Base-by-base conservation (phyloP, 2,797 vertebrate species). In the Halcyon badia region DNA sequence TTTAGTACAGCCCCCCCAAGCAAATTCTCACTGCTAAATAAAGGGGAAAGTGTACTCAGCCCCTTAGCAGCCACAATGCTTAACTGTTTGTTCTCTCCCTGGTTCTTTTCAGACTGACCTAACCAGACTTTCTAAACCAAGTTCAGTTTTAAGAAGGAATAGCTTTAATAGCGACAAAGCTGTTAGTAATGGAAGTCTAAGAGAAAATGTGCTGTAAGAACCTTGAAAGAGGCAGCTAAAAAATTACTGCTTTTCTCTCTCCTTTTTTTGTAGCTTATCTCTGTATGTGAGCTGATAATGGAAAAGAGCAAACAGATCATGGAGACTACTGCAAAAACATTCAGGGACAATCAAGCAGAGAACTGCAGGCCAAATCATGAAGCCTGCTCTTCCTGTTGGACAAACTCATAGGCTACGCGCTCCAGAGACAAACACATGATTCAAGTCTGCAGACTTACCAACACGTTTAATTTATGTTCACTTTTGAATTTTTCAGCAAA, bases 401-500 rank as follows among this genome's bases (percentile, higher is more conserved):
- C 30, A 90, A 84, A 41, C 44, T 52, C 66, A 84, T 3, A 72
- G 37, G 48, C 30, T 65, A 33, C 1, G 7, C 22, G 9, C 37
- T 39, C 11, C 56, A 57, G 52, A 52, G 26, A 68, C 24, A 75
- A 48, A 73, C 30, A 62, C 1, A 6, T 5, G 6, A 84, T 42
- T 75, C 20, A 94, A 78, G 35, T 19, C 61, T 3, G 6, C 3
- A 5, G 76, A 95, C 97, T 96, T 94, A 99, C 99, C 98, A 99
- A 95, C 33, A 99, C 98, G 41, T 99, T 86, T 8, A 99, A 84
- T 42, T 89, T 89, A 97, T 99, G 97, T 64, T 97, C 97, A 30
- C 98, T 96, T 33, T 83, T 97, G 95, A 99, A 99, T 89, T 83
- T 98, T 94, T 98, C 98, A 24, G 98, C 98, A 94, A 99, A 99